A percentile compares a stretch with the other conserved stretches of the same genome.
Conservation (phyloP, 2,797 vertebrate genomes). For the Rhynchotus rufescens region DNA sequence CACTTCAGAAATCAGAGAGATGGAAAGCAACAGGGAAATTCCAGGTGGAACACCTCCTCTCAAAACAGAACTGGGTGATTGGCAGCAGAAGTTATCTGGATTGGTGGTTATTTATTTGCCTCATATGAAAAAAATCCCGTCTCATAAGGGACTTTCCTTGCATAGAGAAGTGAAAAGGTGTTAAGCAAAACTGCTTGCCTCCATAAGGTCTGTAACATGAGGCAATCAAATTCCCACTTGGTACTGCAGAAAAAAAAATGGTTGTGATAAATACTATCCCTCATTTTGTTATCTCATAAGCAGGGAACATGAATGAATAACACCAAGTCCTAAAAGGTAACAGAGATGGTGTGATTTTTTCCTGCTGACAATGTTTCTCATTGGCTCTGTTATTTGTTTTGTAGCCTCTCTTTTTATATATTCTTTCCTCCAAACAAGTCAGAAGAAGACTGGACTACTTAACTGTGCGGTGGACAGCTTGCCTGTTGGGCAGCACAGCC, state of each 20-base stretch:
- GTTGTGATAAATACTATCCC: neutral
- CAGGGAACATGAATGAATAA: neutral
- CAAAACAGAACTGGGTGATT: neutral
- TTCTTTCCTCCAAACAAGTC: neutral
- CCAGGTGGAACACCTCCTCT: neutral
- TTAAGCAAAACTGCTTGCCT: neutral
- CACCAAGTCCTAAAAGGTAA: neutral
- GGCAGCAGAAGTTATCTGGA: neutral
- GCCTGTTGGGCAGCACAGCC: neutral
- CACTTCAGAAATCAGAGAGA: neutral
- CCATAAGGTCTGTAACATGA: neutral
- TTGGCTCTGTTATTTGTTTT: neutral
- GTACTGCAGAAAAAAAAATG: neutral
- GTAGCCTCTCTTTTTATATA: neutral
- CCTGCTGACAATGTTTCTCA: neutral
- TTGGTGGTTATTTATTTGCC: neutral
- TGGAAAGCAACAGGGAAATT: neutral
- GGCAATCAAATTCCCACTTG: neutral
- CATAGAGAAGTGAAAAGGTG: neutral
- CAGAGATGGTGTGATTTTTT: neutral
- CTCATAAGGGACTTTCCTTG: neutral
- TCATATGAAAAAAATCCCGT: neutral
- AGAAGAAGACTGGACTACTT: neutral
- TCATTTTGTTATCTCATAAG: neutral
- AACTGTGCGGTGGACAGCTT: neutral